phyloP scores from a whole-genome alignment of 2,797 vertebrate species.

The Hypotaenidia okinawae region DNA sequence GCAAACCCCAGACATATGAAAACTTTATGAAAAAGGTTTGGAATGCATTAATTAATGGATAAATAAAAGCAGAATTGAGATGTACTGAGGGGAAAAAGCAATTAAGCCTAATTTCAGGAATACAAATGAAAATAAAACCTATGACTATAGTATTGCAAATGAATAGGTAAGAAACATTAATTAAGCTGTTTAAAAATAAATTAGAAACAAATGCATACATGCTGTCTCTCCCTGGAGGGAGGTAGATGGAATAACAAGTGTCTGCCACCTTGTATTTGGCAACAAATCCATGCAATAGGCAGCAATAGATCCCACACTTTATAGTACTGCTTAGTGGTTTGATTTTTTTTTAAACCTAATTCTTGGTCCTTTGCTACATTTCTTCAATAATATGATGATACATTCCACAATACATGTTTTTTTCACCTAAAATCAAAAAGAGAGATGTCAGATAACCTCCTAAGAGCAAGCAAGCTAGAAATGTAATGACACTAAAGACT shows the following conservation, averaged over 20 bases:
- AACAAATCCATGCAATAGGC: background rate
- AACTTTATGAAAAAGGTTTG: background rate
- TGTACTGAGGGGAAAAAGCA: background rate
- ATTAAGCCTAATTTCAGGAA: background rate
- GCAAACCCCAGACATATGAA: background rate
- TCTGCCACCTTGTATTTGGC: conserved; percentile 8
- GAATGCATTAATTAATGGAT: background rate
- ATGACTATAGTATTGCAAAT: background rate
- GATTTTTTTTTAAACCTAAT: background rate
- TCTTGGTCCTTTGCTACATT: background rate
- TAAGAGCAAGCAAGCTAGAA: background rate
- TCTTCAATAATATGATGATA: background rate
- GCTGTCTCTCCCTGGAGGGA: background rate
- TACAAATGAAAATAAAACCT: background rate
- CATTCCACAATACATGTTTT: background rate
- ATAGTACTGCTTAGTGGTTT: background rate
- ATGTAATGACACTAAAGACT: background rate
- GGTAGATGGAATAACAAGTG: background rate
- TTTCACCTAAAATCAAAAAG: background rate
- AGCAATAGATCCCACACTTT: background rate
- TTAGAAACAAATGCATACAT: conserved; percentile 18
- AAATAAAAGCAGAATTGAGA: background rate
- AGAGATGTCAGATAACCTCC: background rate
- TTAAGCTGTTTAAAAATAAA: conserved; percentile 38
- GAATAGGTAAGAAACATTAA: background rate